Evolutionary conservation across 2,797 vertebrate species (phyloP), one percentile per base, ranked within the genome.

Genomic region (Erpetoichthys calabaricus): DNA sequence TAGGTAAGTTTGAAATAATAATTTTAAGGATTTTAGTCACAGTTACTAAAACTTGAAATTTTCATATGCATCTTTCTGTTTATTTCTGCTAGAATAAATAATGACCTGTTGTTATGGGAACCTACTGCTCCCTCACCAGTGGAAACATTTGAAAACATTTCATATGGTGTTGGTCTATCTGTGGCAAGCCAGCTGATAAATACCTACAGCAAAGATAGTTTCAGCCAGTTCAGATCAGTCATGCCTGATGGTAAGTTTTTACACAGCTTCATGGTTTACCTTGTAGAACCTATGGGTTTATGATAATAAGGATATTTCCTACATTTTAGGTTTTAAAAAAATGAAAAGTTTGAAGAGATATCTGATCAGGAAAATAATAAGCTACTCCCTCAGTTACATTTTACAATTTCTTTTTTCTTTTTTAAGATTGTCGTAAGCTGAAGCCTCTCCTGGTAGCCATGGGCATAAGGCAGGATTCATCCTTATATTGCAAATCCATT

Each of bases 141-240:
- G 62, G 96, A 97, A 79, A 99, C 94, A 0, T 86, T 97, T 62
- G 96, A 99, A 71, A 95, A 80, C 69, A 87, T 96, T 80, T 92
- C 95, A 0, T 97, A 92, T 1, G 95, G 94, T 52, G 82, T 89
- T 53, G 92, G 94, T 45, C 89, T 99, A 4, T 99, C 94, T 5
- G 94, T 99, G 47, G 96, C 94, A 79, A 98, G 95, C 74, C 96
- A 99, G 56, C 75, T 98, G 66, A 97, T 98, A 74, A 93, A 89
- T 71, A 93, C 92, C 45, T 97, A 98, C 78, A 87, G 74, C 65
- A 97, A 97, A 75, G 96, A 99, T 65, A 91, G 86, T 73, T 92
- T 91, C 74, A 92, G 81, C 71, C 89, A 89, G 50, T 92, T 94
- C 75, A 93, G 87, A 73, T 91, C 93, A 45, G 78, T 89, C 52